phyloP scores from a whole-genome alignment of 2,113 vertebrate species.

The Lasiurus borealis region DNA sequence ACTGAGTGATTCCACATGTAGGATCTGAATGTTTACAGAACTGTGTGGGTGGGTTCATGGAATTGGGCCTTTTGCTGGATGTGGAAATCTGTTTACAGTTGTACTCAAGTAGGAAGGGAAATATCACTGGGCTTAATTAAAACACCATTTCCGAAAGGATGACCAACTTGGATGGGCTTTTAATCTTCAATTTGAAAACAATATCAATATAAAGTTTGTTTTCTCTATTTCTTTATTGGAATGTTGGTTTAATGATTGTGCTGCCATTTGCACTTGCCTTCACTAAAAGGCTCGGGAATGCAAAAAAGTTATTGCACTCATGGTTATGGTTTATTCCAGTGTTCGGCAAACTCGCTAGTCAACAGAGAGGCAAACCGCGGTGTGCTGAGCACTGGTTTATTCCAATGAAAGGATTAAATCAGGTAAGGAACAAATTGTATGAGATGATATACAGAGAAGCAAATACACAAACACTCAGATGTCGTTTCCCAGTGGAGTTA shows the following conservation, averaged over 20 bases:
- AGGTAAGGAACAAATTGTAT: too few species aligned
- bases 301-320: background rate
- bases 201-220: conserved; percentile 3
- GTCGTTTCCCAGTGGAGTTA: background rate
- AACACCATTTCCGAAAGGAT: conserved; percentile 40
- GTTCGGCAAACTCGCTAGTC: too few species aligned
- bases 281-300: background rate
- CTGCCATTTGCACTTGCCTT: conserved; percentile 68
- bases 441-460: too few species aligned
- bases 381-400: background rate
- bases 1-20: conserved; percentile 85
- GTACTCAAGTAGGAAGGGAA: background rate
- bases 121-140: conserved; percentile 45
- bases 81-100: conserved; percentile 81
- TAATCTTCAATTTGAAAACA: conserved; percentile 34
- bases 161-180: conserved; percentile 12
- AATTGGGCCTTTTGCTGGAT: conserved; percentile 69
- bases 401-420: too few species aligned
- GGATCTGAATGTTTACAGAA: conserved; percentile 83
- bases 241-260: conserved; percentile 1
- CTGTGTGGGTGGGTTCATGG: conserved; percentile 83
- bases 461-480: background rate
- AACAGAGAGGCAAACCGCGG: too few species aligned
- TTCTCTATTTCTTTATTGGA: conserved; percentile 66
- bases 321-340: background rate